Conservation (phyloP, 2,113 vertebrate genomes). For the Syngnathoides biaculeatus region DNA sequence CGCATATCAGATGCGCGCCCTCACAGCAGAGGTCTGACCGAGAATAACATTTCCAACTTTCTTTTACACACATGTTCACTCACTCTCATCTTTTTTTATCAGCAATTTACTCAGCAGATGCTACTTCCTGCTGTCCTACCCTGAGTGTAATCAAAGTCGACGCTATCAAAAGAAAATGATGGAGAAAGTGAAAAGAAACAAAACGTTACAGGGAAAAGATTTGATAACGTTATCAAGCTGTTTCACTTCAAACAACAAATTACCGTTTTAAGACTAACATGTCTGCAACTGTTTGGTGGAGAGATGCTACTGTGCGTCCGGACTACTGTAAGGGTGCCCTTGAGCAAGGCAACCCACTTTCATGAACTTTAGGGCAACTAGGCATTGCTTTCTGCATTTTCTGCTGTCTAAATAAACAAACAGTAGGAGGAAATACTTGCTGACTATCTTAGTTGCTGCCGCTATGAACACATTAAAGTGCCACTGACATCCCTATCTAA, state of each 20-base stretch:
- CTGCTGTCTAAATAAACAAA: neutral
- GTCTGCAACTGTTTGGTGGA: neutral
- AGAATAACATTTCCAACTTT: neutral
- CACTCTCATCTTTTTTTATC: neutral
- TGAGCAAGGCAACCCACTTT: neutral
- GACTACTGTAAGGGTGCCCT: neutral
- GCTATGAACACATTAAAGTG: neutral
- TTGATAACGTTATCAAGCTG: neutral
- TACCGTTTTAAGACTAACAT: neutral
- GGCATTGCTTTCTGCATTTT: neutral
- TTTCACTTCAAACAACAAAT: neutral
- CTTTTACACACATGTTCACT: neutral
- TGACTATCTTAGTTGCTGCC: neutral
- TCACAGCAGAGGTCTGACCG: neutral
- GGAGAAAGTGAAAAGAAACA: neutral
- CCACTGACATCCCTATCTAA: too few species aligned
- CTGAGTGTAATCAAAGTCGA: neutral
- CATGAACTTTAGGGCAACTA: neutral
- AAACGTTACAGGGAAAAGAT: neutral
- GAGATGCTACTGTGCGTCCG: neutral
- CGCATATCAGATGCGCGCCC: neutral
- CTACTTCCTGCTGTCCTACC: neutral
- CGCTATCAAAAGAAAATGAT: neutral
- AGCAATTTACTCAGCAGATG: neutral
- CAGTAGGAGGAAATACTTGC: neutral